phyloP scores from a whole-genome alignment of 1,140 invertebrate genomes.

The Caerostris darwini region DNA sequence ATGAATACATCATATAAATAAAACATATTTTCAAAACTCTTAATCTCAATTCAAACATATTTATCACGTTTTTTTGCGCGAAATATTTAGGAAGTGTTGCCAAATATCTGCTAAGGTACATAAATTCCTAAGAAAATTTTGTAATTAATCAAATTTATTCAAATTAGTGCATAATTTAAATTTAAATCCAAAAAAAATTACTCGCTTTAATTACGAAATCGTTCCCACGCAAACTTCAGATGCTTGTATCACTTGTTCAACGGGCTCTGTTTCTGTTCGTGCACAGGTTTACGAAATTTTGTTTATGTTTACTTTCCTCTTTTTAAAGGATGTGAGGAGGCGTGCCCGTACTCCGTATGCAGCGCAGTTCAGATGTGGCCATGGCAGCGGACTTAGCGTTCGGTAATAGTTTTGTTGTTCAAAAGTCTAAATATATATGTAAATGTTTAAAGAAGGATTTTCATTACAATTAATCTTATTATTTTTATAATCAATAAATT shows the following conservation, averaged over 20 bases:
- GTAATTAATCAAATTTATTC: background rate
- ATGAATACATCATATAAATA: background rate
- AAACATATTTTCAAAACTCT: background rate
- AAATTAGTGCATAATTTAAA: background rate
- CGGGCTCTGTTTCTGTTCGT: background rate
- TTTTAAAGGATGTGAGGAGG: constrained; percentile 50
- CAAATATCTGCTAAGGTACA: background rate
- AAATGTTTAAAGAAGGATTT: background rate
- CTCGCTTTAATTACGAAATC: background rate
- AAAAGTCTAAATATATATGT: too few relatives aligned
- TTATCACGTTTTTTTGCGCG: background rate
- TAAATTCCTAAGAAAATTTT: background rate
- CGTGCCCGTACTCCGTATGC: constrained; percentile 25
- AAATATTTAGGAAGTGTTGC: constrained; percentile 5
- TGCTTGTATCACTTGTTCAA: background rate
- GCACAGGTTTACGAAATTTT: background rate
- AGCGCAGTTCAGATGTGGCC: constrained; percentile 41
- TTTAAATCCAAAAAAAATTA: background rate
- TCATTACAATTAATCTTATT: too few relatives aligned
- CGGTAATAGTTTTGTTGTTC: constrained; percentile 38
- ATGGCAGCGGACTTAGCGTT: constrained; percentile 72
- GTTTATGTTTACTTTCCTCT: constrained; percentile 24
- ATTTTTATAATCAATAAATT: too few relatives aligned
- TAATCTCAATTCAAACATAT: constrained; percentile 17
- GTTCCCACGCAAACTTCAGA: background rate